These are phyloP conservation scores for Oryzias dopingdopingensis DNA, from an alignment of 2,797 vertebrate species.

Conservation along the genomic window DNA sequence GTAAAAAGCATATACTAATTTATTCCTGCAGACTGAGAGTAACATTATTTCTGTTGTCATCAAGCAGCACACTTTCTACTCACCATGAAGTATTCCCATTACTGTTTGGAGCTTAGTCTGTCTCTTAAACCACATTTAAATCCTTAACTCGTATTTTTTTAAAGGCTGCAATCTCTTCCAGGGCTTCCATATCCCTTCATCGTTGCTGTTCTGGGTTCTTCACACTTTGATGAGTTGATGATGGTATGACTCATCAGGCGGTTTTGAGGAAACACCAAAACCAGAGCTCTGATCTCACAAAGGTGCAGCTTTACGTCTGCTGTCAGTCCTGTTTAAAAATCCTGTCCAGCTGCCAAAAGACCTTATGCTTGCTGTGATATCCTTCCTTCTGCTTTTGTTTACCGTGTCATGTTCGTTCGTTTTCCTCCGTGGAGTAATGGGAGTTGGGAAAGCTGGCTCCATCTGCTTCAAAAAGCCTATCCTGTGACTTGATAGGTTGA, in stretches of 20 bases:
- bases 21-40: conserved; percentile 2
- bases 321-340: no score
- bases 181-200: conserved; percentile 14
- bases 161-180: conserved; percentile 9
- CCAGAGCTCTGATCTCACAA: no score
- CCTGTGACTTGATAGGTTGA: conserved; percentile 54
- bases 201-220: conserved; percentile 13
- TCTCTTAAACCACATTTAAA: conserved; percentile 1
- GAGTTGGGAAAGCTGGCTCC: conserved; percentile 24
- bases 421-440: conserved; percentile 17
- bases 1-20: conserved; percentile 1
- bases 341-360: no score
- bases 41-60: conserved; percentile 15
- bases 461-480: conserved; percentile 49
- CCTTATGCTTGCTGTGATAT: conserved; percentile 22
- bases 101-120: conserved; percentile 4
- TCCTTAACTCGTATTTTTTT: conserved; percentile 12
- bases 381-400: not conserved
- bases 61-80: conserved; percentile 8
- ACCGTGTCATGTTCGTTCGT: conserved; percentile 12
- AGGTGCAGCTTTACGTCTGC: no score
- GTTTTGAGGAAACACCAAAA: no score
- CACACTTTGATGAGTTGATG: conserved; percentile 26
- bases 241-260: not conserved
- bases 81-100: conserved; percentile 21